Evolutionary conservation across 2,113 vertebrate species (phyloP).

Genomic region (Poeciliopsis retropinna): DNA sequence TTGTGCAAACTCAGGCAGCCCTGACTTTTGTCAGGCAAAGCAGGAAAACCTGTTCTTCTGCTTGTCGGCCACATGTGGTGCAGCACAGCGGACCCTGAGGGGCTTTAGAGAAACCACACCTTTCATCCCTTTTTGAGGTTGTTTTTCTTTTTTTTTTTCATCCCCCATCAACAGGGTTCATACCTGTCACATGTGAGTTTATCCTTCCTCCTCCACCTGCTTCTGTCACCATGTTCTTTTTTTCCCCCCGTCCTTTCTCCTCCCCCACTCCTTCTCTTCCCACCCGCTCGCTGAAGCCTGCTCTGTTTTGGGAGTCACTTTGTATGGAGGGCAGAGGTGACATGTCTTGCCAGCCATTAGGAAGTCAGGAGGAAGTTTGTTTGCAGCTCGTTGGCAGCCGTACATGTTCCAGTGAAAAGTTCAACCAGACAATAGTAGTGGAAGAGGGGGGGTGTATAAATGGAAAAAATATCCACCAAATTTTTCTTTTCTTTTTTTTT

Average conservation of each 20-base stretch:
- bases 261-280: constrained; percentile 7
- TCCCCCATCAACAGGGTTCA: constrained; percentile 81
- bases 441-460: constrained; percentile 11
- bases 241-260: background rate
- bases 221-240: constrained; percentile 48
- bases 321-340: constrained; percentile 56
- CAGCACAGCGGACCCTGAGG: constrained; percentile 18
- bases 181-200: constrained; percentile 86
- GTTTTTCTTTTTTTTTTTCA: constrained; percentile 68
- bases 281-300: constrained; percentile 35
- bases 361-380: constrained; percentile 59
- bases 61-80: constrained; percentile 23
- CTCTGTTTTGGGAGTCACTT: constrained; percentile 54
- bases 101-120: constrained; percentile 47
- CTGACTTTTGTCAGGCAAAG: background rate
- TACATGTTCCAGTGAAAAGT: constrained; percentile 66
- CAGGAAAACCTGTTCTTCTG: constrained; percentile 24
- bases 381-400: constrained; percentile 46
- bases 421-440: constrained; percentile 75
- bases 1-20: constrained; percentile 4
- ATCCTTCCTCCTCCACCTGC: constrained; percentile 60
- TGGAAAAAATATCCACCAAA: background rate
- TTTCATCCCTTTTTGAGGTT: constrained; percentile 70
- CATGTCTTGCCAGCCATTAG: constrained; percentile 55
- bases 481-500: background rate